Conservation (phyloP, 2,113 vertebrate species). For the Tiliqua scincoides region DNA sequence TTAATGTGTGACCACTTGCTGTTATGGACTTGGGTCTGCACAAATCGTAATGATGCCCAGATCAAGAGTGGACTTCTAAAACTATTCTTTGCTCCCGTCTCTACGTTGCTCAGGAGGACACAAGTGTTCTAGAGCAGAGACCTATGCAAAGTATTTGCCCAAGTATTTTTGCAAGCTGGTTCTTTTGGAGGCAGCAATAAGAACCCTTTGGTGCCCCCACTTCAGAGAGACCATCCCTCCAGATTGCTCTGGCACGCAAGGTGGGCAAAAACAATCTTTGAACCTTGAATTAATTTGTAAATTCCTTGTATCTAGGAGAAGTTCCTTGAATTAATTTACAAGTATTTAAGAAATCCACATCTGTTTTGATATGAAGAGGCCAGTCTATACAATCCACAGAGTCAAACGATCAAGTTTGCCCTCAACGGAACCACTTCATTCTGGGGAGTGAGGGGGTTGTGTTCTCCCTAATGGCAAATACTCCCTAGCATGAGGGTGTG, state of each 20-base stretch:
- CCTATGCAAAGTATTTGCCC: not conserved
- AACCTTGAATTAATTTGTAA: slow-evolving; percentile 47
- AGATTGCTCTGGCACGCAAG: not conserved
- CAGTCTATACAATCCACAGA: not conserved
- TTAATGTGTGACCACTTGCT: slow-evolving; percentile 60
- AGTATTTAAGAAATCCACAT: not conserved
- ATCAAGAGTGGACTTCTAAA: too few species aligned
- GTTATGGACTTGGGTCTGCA: slow-evolving; percentile 38
- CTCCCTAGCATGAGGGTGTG: not conserved
- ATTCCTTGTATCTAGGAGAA: too few species aligned
- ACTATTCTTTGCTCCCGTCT: too few species aligned
- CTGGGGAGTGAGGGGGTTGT: not conserved
- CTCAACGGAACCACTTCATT: not conserved
- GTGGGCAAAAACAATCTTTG: slow-evolving; percentile 66
- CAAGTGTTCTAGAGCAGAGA: not conserved
- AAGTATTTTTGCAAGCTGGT: slow-evolving; percentile 49
- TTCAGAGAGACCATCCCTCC: slow-evolving; percentile 55
- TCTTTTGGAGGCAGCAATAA: slow-evolving; percentile 48
- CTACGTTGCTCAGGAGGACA: too few species aligned
- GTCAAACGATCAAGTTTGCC: not conserved
- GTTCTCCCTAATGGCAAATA: not conserved
- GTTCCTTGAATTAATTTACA: too few species aligned
- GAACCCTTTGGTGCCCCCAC: slow-evolving; percentile 11
- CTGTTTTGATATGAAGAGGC: not conserved
- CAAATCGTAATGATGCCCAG: not conserved